Conservation (phyloP, 2,113 vertebrate species). For the Myxocyprinus asiaticus region DNA sequence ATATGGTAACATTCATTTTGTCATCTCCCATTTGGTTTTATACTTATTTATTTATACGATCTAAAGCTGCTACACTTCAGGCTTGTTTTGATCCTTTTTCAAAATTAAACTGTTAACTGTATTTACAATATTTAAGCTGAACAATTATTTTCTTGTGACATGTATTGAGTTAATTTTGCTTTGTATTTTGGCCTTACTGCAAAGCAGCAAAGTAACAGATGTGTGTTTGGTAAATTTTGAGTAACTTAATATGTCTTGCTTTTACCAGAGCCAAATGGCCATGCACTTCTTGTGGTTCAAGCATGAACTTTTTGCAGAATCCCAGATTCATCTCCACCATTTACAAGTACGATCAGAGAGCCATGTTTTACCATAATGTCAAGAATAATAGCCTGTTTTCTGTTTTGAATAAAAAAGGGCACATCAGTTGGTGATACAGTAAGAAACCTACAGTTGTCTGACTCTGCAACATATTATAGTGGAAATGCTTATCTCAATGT, state of each 20-base stretch:
- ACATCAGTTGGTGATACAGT: constrained; percentile 61
- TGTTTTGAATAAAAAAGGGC: constrained; percentile 38
- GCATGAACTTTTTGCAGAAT: constrained; percentile 51
- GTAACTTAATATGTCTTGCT: constrained; percentile 60
- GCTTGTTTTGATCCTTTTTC: constrained; percentile 31
- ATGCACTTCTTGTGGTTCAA: constrained; percentile 70
- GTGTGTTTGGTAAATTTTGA: constrained; percentile 47
- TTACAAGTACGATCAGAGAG: constrained; percentile 56
- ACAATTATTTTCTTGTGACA: not conserved
- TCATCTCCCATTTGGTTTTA: not conserved
- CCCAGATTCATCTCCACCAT: constrained; percentile 58
- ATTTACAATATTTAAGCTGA: not conserved
- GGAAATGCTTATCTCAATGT: constrained; percentile 62
- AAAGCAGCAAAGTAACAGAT: not conserved
- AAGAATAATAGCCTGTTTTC: constrained; percentile 52
- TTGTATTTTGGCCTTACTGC: not conserved
- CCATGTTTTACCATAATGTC: constrained; percentile 44
- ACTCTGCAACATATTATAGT: constrained; percentile 66
- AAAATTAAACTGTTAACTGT: not conserved
- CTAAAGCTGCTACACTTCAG: constrained; percentile 29
- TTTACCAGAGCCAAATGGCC: constrained; percentile 49
- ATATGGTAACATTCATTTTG: not conserved
- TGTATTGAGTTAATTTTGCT: not conserved
- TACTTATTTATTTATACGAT: not conserved
- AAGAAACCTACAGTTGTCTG: constrained; percentile 47